Evolutionary conservation across 2,113 vertebrate genomes (phyloP).

Genomic region (Microtus ochrogaster): DNA sequence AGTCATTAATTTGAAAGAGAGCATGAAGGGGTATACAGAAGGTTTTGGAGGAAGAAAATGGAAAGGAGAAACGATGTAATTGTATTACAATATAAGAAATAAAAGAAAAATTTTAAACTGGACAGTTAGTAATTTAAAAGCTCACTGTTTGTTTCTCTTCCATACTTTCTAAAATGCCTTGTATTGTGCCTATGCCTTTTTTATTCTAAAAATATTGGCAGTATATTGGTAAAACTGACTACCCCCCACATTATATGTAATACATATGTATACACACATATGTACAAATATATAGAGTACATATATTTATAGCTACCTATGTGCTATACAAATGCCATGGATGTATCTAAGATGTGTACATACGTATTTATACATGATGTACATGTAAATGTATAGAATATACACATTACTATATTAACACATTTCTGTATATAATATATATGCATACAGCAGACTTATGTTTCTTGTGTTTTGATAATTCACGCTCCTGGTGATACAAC

Average conservation of each 20-base stretch:
- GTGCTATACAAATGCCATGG: neutral
- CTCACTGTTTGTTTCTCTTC: neutral
- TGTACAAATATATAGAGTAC: neutral
- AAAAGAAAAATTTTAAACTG: neutral
- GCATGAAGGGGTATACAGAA: neutral
- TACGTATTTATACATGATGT: neutral
- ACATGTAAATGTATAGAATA: neutral
- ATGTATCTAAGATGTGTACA: neutral
- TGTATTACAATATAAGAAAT: neutral
- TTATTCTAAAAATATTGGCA: neutral
- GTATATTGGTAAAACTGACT: neutral
- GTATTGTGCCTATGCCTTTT: neutral
- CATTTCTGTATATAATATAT: neutral
- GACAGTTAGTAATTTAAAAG: neutral
- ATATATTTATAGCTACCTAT: neutral
- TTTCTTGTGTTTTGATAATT: neutral
- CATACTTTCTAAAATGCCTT: slow-evolving; percentile 33
- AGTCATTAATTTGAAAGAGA: neutral
- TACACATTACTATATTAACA: neutral
- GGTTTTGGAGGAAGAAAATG: neutral
- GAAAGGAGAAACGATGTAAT: neutral
- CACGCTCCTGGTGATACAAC: neutral
- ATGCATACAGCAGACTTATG: neutral
- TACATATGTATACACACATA: neutral
- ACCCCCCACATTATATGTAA: neutral